Evolutionary conservation across 2,888 invertebrate genomes (phyloP), one percentile per base, ranked within the genome.

Genomic region (Orchesella flavescens): DNA sequence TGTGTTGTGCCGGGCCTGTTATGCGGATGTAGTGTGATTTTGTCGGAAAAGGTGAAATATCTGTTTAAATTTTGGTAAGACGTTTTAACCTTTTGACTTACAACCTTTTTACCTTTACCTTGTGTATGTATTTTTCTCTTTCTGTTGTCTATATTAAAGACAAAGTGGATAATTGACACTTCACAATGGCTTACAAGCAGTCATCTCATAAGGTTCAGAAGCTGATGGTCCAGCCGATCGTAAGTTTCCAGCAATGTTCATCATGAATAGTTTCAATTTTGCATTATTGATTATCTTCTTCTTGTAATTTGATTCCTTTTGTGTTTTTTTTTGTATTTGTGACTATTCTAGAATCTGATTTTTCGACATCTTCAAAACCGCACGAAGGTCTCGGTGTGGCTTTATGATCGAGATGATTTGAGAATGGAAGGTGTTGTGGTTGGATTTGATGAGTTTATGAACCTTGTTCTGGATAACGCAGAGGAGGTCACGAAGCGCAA

Each of bases 221-320:
- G 93, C 97, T 98, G 92, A 98, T 98, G 98, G 97, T 98, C 12
- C 98, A 98, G 90, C 98, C 98, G 92, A 98, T 98, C 92, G 91
- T 91, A 91, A 91, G 91, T 90, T 90, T 43, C 17, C 7, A 65
- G 90, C 89, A 72, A 63, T 21, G 12, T n/a, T n/a, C n/a, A n/a
- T 53, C 5, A 24, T 34, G 21, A 19, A 68, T 2, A n/a, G 17
- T 53, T 53, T 19, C 4, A 1, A 65, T 3, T 65, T 65, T 65
- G 65, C 2, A 23, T 65, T 34, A 59, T 10, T 59, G 17, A 59
- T 59, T 59, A 59, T 59, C 5, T 13, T 21, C 23, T 17, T 12
- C 4, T 21, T 59, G 59, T 1, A 13, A 59, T 59, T 21, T 57
- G 21, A 57, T 43, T 49, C 12, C 2, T 13, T 21, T 12, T 63